Base-by-base conservation (phyloP, 1,140 invertebrate species). In the Cotesia typhae region DNA sequence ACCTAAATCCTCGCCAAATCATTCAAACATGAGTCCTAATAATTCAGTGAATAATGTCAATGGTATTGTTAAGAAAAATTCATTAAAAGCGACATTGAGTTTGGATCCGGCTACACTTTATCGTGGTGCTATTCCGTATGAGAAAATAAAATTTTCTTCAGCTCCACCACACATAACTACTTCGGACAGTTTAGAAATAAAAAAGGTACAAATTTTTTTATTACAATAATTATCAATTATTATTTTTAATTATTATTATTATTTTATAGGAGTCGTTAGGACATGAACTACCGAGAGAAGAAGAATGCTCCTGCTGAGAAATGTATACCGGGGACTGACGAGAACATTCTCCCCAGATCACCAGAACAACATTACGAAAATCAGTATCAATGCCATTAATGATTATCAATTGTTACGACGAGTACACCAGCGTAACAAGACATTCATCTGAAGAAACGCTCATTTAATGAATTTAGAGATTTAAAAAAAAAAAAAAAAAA, bases 31-130 rank as follows among this genome's bases (percentile, higher is more conserved):
- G 12, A 77, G 76, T 35, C 81, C 79, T 14, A 72, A 80, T 5
- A 82, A 77, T 35, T 69, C 75, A 4, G 80, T 79, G n/a, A 79
- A 76, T 61, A 83, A 82, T 67, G 80, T 83, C n/a, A 85, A 87
- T 61, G 85, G 84, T n/a, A 82, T 85, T 61, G 72, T 84, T 20
- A 79, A 80, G 36, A 86, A 85, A 68, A 85, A 72, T 52, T 77
- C 84, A 4, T 77, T 88, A 20, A 87, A 86, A 75, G 87, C 86
- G 4, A 85, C 87, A 2, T 79, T 89, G 17, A 87, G 88, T 6
- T 78, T 89, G 69, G 88, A 89, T 70, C 86, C 88, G 0, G 84
- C 85, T 37, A 83, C 87, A 0, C 79, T 89, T 4, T 84, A 82
- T 65, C 80, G 84, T 12, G 81, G 77, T 1, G 79, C 80, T 5